Base-by-base conservation (phyloP, 1,140 invertebrate genomes). In the Drosophila lini region DNA sequence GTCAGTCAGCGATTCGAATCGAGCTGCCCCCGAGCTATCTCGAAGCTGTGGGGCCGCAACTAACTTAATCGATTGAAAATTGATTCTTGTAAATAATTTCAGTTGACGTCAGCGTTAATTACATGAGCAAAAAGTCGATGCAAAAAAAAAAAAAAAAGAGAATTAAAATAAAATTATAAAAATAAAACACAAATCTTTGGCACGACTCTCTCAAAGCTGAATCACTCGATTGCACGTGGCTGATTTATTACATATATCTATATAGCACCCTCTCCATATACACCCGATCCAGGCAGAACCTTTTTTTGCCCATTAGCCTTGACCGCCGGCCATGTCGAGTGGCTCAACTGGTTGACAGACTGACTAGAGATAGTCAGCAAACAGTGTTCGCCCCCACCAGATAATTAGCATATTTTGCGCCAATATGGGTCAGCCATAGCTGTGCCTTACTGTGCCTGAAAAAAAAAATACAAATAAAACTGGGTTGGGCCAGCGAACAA, bases 331-430 rank as follows among this genome's bases (percentile, higher is more conserved):
- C 62, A 59, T 65, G 69, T 47, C 55, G 38, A 55, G 67, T 69
- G 48, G 34, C 45, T 68, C 64, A 69, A 62, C 45, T 64, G 52
- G 65, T 58, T 70, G 47, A 62, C 63, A 47, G 45, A 69, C 60
- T 75, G 58, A 61, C 55, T 67, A 55, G 47, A 69, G 65, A 61
- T 60, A 74, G 57, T 59, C 38, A 50, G 22, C 59, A 34, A 50
- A 52, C 59, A 56, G 50, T 57, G 69, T 3, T 68, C 52, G 53
- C 53, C 61, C 50, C 52, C 40, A 6, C 52, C 32, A 25, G 48
- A 67, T 89, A 89, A 88, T 88, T 88, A 88, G 84, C 84, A 88
- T 88, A 88, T 89, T 88, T 89, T 84, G 77, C 58, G 70, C 80
- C 79, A 84, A 88, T 89, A 88, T 88, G 84, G 84, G 84, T 88